Conservation (phyloP, 2,888 invertebrate species). For the Apamea monoglypha region DNA sequence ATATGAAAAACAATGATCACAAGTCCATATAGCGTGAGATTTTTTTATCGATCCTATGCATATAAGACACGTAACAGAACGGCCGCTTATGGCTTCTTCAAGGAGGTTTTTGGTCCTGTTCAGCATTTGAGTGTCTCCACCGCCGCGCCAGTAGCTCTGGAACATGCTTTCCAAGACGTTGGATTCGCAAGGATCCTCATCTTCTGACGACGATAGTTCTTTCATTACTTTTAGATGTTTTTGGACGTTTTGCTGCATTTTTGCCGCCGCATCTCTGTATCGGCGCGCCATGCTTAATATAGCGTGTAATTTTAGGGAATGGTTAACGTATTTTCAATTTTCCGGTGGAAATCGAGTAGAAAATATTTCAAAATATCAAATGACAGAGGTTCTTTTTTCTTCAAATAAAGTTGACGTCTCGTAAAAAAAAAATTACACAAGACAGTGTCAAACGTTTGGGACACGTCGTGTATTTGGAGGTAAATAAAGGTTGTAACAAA, state of each 20-base stretch:
- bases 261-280: constrained; percentile 86
- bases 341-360: neutral
- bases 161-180: constrained; percentile 84
- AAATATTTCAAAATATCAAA: constrained; percentile 5
- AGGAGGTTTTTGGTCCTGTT: constrained; percentile 93
- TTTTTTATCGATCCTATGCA: constrained; percentile 97
- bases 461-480: constrained; percentile 20
- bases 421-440: neutral
- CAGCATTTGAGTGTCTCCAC: constrained; percentile 83
- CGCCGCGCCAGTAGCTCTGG: constrained; percentile 83
- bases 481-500: constrained; percentile 16
- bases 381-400: constrained; percentile 6
- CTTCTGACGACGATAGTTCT: constrained; percentile 86
- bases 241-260: constrained; percentile 85
- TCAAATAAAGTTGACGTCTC: neutral
- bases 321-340: constrained; percentile 25
- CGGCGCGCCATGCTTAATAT: constrained; percentile 80
- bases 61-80: constrained; percentile 96
- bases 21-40: constrained; percentile 96
- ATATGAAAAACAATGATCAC: constrained; percentile 94
- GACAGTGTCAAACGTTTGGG: constrained; percentile 15
- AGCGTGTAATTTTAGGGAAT: neutral
- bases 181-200: constrained; percentile 84
- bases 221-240: constrained; percentile 86
- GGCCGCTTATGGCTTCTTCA: constrained; percentile 94